phyloP scores from a whole-genome alignment of 2,888 invertebrate species.

The Aspidiotus destructor region DNA sequence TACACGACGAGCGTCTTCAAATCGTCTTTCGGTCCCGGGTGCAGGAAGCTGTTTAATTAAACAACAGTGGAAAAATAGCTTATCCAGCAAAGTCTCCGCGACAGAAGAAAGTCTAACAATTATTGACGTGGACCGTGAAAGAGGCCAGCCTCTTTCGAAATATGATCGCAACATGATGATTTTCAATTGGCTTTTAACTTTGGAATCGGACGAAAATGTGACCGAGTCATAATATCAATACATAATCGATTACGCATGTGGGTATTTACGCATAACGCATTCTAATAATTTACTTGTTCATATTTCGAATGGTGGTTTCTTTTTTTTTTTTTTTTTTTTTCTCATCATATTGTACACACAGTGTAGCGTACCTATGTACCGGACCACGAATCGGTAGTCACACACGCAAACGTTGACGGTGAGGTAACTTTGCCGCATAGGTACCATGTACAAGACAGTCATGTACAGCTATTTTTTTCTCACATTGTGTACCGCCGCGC shows the following conservation, averaged over 20 bases:
- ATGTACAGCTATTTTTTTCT: no score
- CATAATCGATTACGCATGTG: not conserved
- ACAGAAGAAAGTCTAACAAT: slow-evolving; percentile 54
- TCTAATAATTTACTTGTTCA: no score
- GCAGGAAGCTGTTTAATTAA: not conserved
- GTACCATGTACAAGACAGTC: no score
- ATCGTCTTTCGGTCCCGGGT: slow-evolving; percentile 21
- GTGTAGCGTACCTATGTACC: no score
- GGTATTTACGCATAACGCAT: no score
- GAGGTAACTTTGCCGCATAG: no score
- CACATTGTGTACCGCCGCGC: no score
- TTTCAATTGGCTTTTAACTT: slow-evolving; percentile 84
- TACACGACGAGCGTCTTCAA: not conserved
- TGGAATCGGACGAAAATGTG: slow-evolving; percentile 46
- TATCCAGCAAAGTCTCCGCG: not conserved
- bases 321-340: no score
- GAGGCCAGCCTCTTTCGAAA: slow-evolving; percentile 74
- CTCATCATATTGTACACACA: no score
- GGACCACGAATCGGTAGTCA: no score
- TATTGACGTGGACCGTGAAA: slow-evolving; percentile 67
- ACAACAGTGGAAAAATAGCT: slow-evolving; percentile 22
- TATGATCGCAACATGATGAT: slow-evolving; percentile 92
- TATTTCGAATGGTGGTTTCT: no score
- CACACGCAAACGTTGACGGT: no score
- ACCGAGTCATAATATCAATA: slow-evolving; percentile 10